These are phyloP conservation scores for Coenonympha glycerion DNA, from an alignment of 2,888 invertebrate genomes.

Conservation along the genomic window DNA sequence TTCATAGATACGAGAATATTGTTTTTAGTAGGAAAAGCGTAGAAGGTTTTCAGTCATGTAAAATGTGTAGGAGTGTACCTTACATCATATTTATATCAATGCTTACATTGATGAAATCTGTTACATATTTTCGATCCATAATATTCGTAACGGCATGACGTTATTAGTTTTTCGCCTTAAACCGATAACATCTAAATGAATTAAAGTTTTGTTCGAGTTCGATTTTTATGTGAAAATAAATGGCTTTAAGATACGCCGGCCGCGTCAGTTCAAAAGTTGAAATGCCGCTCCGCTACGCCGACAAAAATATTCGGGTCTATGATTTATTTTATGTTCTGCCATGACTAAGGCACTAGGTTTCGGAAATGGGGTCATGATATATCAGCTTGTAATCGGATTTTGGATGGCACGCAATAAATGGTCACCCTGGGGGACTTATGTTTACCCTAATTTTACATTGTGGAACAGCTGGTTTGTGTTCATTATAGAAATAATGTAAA, in stretches of 20 bases:
- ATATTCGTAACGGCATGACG: slow-evolving; percentile 45
- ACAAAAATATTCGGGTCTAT: slow-evolving; percentile 16
- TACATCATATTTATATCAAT: too few species aligned
- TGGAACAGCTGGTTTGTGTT: neutral
- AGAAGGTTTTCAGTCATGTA: too few species aligned
- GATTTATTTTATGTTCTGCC: slow-evolving; percentile 12
- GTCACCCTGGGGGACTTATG: neutral
- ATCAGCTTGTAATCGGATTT: slow-evolving; percentile 8
- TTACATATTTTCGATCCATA: slow-evolving; percentile 27
- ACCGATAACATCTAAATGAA: slow-evolving; percentile 70
- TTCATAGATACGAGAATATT: too few species aligned
- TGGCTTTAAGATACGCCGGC: slow-evolving; percentile 41
- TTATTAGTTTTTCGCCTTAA: slow-evolving; percentile 66
- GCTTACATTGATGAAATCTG: slow-evolving; percentile 20
- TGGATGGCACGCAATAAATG: slow-evolving; percentile 13
- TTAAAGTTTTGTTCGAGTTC: slow-evolving; percentile 53
- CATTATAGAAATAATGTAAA: too few species aligned
- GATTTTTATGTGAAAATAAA: slow-evolving; percentile 65
- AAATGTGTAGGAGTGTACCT: too few species aligned
- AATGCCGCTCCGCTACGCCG: slow-evolving; percentile 14
- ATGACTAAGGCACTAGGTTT: slow-evolving; percentile 8
- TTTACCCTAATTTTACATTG: neutral
- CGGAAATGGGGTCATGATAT: slow-evolving; percentile 12
- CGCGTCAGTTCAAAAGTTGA: slow-evolving; percentile 24
- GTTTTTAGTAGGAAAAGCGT: too few species aligned